Conservation (phyloP, 64 coral and sea anemone species). For the Montipora efflorescens region DNA sequence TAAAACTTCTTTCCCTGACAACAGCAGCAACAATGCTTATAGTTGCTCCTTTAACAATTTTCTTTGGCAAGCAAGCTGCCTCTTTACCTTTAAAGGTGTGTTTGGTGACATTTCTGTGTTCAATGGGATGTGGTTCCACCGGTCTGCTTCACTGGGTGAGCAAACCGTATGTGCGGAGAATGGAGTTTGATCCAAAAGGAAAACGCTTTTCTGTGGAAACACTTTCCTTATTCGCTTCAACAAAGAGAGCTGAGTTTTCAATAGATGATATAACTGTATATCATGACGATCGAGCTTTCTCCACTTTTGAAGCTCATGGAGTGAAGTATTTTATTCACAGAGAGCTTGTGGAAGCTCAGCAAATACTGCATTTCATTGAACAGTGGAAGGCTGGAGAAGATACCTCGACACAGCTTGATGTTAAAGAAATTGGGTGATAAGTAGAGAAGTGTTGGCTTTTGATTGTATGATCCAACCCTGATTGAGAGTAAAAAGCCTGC, state of each 20-base stretch:
- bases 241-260: conserved; percentile 78
- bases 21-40: conserved; percentile 78
- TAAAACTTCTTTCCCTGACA: conserved; percentile 88
- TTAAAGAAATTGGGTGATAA: neutral
- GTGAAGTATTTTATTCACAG: conserved; percentile 92
- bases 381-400: conserved; percentile 18
- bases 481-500: too few relatives aligned
- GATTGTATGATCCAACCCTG: too few relatives aligned
- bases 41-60: conserved; percentile 81
- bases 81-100: conserved; percentile 78
- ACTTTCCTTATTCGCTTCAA: conserved; percentile 72
- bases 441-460: neutral
- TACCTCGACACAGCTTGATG: neutral
- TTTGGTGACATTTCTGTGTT: conserved; percentile 79
- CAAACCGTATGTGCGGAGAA: conserved; percentile 86
- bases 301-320: conserved; percentile 92
- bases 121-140: conserved; percentile 85
- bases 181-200: conserved; percentile 77
- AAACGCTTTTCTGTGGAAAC: conserved; percentile 90
- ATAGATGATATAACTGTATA: conserved; percentile 80
- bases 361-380: conserved; percentile 88
- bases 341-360: conserved; percentile 93
- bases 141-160: conserved; percentile 85
- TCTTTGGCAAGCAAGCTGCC: conserved; percentile 91
- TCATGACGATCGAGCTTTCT: conserved; percentile 71